Conservation (phyloP, 2,797 vertebrate species). For the Ambastaia sidthimunki region DNA sequence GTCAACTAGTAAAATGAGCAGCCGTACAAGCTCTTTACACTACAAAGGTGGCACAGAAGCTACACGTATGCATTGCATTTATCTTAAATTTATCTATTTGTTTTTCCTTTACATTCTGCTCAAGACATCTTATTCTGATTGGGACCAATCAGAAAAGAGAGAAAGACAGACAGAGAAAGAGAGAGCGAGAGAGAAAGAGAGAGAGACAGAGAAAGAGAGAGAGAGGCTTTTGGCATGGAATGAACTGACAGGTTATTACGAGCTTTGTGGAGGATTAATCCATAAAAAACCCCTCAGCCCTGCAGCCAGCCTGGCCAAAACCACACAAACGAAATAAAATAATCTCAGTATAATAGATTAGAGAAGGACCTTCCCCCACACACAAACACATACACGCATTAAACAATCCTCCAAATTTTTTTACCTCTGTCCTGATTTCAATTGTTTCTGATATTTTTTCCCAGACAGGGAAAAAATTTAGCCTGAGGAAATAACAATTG, state of each 20-base stretch:
- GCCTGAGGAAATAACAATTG: conserved; percentile 73
- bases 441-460: conserved; percentile 64
- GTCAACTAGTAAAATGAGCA: not conserved
- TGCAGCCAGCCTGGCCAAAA: conserved; percentile 70
- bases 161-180: conserved; percentile 16
- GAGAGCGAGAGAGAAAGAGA: not conserved
- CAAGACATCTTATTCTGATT: conserved; percentile 64
- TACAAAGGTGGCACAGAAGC: not conserved
- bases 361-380: conserved; percentile 47
- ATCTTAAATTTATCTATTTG: conserved; percentile 46
- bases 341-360: conserved; percentile 75
- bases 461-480: conserved; percentile 49
- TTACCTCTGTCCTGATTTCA: conserved; percentile 74
- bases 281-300: conserved; percentile 78
- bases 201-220: conserved; percentile 55
- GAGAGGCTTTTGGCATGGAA: conserved; percentile 67
- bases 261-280: conserved; percentile 83
- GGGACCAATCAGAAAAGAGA: conserved; percentile 63
- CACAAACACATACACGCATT: not conserved
- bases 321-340: conserved; percentile 79
- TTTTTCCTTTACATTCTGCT: conserved; percentile 48
- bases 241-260: conserved; percentile 85
- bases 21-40: not conserved
- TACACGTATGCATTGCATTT: not conserved
- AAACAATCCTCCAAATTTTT: conserved; percentile 50